These are phyloP conservation scores for Orycteropus afer DNA, from an alignment of 2,113 vertebrate species.

Conservation along the genomic window DNA sequence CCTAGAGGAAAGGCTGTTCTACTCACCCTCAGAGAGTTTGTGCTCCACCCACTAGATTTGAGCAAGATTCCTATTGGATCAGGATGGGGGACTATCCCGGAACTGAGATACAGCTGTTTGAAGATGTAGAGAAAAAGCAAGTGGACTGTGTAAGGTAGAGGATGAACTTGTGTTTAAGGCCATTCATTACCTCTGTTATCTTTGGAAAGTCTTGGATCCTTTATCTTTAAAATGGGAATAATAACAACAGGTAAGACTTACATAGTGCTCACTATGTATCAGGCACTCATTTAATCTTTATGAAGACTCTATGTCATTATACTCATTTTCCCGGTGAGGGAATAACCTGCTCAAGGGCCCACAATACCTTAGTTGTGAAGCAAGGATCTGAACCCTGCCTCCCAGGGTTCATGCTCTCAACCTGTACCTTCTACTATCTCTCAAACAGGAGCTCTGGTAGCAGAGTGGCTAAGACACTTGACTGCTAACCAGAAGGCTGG, in stretches of 20 bases:
- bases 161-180: background rate
- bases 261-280: background rate
- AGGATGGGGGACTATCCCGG: background rate
- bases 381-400: background rate
- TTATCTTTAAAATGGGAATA: background rate
- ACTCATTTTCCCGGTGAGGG: background rate
- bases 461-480: no score
- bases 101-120: background rate
- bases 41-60: background rate
- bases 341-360: background rate
- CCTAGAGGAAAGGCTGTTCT: background rate
- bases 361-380: background rate
- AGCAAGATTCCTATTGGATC: background rate
- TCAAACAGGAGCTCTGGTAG: no score
- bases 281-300: background rate
- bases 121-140: background rate
- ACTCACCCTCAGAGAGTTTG: background rate
- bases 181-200: background rate
- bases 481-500: no score
- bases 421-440: background rate
- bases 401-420: background rate
- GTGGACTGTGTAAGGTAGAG: background rate
- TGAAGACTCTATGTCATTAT: background rate
- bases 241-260: background rate
- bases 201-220: background rate